Percentiles rank a stretch among this genome's conserved stretches.
These are phyloP conservation scores for Argentina silus DNA, from an alignment of 2,797 vertebrate genomes.

Conservation along the genomic window DNA sequence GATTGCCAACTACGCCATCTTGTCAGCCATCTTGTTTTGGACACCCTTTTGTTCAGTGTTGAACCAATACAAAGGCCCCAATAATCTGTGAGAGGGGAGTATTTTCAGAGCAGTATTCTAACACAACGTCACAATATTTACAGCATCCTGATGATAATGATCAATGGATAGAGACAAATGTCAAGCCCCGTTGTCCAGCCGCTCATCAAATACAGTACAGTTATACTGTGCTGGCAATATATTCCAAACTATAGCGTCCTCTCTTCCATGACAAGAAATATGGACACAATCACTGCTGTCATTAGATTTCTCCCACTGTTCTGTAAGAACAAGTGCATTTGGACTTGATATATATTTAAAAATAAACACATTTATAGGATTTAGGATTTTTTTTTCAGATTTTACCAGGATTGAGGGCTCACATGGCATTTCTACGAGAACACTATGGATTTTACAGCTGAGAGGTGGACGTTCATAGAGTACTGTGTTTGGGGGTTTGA, in stretches of 20 bases:
- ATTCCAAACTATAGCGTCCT: neutral
- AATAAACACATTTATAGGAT: slow-evolving; percentile 15
- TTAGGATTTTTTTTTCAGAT: slow-evolving; percentile 35
- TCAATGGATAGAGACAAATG: too few species aligned
- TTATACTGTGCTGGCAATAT: too few species aligned
- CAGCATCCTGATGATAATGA: too few species aligned
- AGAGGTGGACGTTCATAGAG: slow-evolving; percentile 24
- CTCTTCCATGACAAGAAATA: neutral
- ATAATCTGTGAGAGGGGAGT: slow-evolving; percentile 28
- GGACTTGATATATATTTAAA: slow-evolving; percentile 25
- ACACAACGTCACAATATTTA: slow-evolving; percentile 2
- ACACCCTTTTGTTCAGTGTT: slow-evolving; percentile 46
- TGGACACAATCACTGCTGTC: neutral
- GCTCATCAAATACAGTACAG: too few species aligned
- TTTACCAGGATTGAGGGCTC: slow-evolving; percentile 57
- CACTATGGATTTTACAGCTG: slow-evolving; percentile 39
- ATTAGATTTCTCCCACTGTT: slow-evolving; percentile 5
- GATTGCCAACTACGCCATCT: slow-evolving; percentile 5
- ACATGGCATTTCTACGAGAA: slow-evolving; percentile 1
- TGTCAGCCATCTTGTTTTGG: neutral
- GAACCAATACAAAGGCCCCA: slow-evolving; percentile 18
- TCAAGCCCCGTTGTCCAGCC: too few species aligned
- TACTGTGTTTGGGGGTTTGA: slow-evolving; percentile 22
- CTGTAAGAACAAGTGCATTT: slow-evolving; percentile 24
- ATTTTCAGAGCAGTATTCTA: slow-evolving; percentile 55